phyloP scores from a whole-genome alignment of 2,797 vertebrate genomes.

The Malacoctenus gilli region DNA sequence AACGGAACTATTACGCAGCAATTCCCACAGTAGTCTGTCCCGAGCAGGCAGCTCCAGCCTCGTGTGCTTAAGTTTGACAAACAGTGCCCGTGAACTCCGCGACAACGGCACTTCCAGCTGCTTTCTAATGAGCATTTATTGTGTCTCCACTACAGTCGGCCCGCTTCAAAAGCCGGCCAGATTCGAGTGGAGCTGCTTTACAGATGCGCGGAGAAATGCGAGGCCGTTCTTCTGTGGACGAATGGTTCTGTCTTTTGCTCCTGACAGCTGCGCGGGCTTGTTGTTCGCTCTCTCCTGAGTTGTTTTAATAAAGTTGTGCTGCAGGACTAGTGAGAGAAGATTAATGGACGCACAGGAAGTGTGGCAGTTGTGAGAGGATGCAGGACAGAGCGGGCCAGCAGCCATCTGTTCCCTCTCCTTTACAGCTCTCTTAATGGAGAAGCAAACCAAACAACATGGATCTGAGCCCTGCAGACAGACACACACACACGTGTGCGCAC shows the following conservation, averaged over 20 bases:
- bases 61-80: constrained; percentile 78
- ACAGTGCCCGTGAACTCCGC: constrained; percentile 65
- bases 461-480: constrained; percentile 81
- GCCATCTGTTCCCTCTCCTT: constrained; percentile 96
- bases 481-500: constrained; percentile 26
- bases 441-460: constrained; percentile 88
- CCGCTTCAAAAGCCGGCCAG: constrained; percentile 83
- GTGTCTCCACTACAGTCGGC: constrained; percentile 73
- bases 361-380: constrained; percentile 94
- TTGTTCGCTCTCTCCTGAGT: constrained; percentile 86
- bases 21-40: constrained; percentile 55
- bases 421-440: constrained; percentile 93
- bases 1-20: constrained; percentile 24
- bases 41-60: constrained; percentile 28
- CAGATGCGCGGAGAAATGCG: constrained; percentile 85
- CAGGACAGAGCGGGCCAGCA: constrained; percentile 90
- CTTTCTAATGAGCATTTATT: constrained; percentile 83
- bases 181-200: constrained; percentile 86
- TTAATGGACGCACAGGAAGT: constrained; percentile 96
- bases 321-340: constrained; percentile 95
- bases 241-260: constrained; percentile 89
- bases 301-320: constrained; percentile 96
- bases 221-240: constrained; percentile 83
- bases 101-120: constrained; percentile 69
- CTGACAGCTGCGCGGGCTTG: constrained; percentile 91